Evolutionary conservation across 2,797 vertebrate species (phyloP).

Genomic region (Gymnothorax reevesii): DNA sequence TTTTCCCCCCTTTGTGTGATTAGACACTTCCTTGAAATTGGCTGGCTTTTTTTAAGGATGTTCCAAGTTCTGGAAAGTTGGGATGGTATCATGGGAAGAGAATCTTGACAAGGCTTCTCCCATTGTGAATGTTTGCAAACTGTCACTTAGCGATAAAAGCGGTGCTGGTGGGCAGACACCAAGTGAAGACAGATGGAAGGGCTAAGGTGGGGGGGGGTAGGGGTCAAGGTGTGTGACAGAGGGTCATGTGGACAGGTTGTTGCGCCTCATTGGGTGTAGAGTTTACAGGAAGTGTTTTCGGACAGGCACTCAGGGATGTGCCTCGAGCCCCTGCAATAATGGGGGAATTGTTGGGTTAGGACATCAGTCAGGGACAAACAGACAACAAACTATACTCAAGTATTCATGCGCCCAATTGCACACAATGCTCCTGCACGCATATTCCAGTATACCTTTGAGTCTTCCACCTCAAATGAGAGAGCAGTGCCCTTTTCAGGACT

Average conservation of each 20-base stretch:
- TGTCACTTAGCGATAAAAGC: constrained; percentile 52
- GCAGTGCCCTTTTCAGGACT: not conserved
- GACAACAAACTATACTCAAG: not conserved
- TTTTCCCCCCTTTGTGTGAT: not conserved
- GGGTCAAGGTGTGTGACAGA: constrained; percentile 44
- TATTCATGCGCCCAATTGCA: not conserved
- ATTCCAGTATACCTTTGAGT: not conserved
- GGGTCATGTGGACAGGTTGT: not conserved
- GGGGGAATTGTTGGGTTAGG: not conserved
- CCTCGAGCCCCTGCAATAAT: not conserved
- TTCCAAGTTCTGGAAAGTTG: not conserved
- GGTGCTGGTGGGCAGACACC: constrained; percentile 46
- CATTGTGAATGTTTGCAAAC: not conserved
- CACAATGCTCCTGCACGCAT: not conserved
- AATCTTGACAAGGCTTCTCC: not conserved
- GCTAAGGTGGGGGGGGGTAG: constrained; percentile 39
- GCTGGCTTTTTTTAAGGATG: not conserved
- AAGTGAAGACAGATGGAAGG: constrained; percentile 50
- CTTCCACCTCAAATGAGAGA: not conserved
- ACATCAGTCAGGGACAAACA: not conserved
- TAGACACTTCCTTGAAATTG: not conserved
- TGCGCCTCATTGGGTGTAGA: not conserved
- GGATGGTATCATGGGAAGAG: not conserved
- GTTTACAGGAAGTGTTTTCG: not conserved
- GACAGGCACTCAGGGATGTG: not conserved